phyloP scores from a whole-genome alignment of 1,140 invertebrate genomes.

The Pseudoatta argentina region DNA sequence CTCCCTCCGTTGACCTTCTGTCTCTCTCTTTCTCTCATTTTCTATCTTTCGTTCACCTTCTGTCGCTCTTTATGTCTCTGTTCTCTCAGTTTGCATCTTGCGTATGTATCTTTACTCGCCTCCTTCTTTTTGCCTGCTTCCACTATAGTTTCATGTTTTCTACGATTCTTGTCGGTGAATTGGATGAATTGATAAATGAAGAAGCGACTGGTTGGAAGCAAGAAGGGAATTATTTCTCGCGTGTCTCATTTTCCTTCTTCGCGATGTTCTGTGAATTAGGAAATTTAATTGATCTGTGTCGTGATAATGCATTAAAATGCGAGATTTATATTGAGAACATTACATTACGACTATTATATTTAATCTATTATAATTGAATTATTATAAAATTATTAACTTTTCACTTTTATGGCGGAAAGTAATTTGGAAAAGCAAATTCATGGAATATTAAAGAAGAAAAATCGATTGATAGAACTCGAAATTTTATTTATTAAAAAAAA shows the following conservation, averaged over 20 bases:
- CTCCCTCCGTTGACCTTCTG: constrained; percentile 64
- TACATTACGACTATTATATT: no score
- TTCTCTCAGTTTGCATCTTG: background rate
- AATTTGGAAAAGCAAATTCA: constrained; percentile 22
- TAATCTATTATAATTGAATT: no score
- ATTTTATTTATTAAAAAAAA: background rate
- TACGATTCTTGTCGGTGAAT: constrained; percentile 62
- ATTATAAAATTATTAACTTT: no score
- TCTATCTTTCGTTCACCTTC: constrained; percentile 30
- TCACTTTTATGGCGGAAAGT: background rate
- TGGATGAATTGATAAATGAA: constrained; percentile 80
- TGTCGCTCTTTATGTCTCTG: constrained; percentile 9
- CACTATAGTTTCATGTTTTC: constrained; percentile 32
- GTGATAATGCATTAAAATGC: constrained; percentile 59
- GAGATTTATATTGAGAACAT: background rate
- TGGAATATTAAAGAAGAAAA: background rate
- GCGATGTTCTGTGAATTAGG: background rate
- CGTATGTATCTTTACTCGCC: constrained; percentile 14
- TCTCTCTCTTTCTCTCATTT: constrained; percentile 26
- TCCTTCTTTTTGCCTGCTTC: constrained; percentile 15
- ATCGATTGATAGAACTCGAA: background rate
- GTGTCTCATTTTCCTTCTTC: constrained; percentile 13
- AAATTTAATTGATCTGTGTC: constrained; percentile 65
- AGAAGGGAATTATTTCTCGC: constrained; percentile 73
- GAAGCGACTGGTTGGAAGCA: constrained; percentile 65